Evolutionary conservation across 2,888 invertebrate species (phyloP).

Genomic region (Diloba caeruleocephala): DNA sequence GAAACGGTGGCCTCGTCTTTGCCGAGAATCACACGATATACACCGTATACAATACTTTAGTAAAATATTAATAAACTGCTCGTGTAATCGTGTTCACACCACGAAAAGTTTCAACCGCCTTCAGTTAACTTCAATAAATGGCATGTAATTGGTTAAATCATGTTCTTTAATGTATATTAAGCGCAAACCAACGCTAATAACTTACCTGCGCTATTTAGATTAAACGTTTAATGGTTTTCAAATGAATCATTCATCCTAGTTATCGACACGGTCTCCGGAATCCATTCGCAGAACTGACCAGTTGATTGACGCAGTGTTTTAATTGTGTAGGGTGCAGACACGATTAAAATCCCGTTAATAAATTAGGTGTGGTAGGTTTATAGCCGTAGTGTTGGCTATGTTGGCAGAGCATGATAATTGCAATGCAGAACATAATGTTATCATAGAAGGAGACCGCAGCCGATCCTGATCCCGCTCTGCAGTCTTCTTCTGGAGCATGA

Average conservation of each 20-base stretch:
- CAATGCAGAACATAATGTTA: too few species aligned
- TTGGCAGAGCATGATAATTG: too few species aligned
- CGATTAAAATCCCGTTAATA: conserved; percentile 27
- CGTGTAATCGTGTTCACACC: too few species aligned
- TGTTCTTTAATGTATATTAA: conserved; percentile 16
- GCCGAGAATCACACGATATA: too few species aligned
- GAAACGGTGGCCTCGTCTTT: too few species aligned
- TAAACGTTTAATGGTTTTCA: conserved; percentile 22
- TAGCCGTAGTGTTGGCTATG: too few species aligned
- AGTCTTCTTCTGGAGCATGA: too few species aligned
- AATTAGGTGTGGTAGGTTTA: conserved; percentile 21
- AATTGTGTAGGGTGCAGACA: conserved; percentile 18
- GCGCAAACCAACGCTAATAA: conserved; percentile 14
- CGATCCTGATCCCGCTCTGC: too few species aligned
- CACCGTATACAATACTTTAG: too few species aligned
- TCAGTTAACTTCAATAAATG: conserved; percentile 10
- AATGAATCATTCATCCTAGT: conserved; percentile 50
- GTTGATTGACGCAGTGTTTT: conserved; percentile 40
- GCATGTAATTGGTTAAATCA: conserved; percentile 19
- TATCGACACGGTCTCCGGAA: conserved; percentile 15
- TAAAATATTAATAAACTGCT: too few species aligned
- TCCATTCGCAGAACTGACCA: conserved; percentile 45
- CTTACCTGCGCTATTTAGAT: conserved; percentile 18
- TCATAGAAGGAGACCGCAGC: too few species aligned
- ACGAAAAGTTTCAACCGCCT: background rate